Percentiles rank a stretch among this genome's conserved stretches.
Conservation (phyloP, 2,888 invertebrate species). For the Trissonchulus latispiculum region DNA sequence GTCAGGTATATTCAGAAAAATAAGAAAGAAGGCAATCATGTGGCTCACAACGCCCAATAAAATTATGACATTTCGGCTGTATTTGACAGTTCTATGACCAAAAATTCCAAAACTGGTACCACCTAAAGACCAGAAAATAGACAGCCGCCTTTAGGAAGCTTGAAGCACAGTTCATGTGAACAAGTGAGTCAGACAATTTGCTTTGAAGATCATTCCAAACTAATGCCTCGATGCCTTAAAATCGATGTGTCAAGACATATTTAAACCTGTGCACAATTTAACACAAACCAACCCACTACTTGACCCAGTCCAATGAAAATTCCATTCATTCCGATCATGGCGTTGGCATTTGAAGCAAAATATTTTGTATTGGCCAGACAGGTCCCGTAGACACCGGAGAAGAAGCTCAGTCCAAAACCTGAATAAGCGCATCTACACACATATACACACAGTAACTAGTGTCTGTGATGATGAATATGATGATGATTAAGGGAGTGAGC, state of each 20-base stretch:
- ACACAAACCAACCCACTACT: slow-evolving; percentile 77
- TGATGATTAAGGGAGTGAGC: too few relatives aligned
- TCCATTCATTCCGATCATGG: slow-evolving; percentile 79
- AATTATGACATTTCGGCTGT: slow-evolving; percentile 82
- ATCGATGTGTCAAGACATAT: too few relatives aligned
- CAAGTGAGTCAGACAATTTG: too few relatives aligned
- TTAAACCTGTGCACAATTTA: too few relatives aligned
- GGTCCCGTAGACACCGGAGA: slow-evolving; percentile 87
- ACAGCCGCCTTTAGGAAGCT: too few relatives aligned
- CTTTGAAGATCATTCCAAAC: too few relatives aligned
- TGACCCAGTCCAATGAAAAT: slow-evolving; percentile 90
- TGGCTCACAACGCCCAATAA: slow-evolving; percentile 77
- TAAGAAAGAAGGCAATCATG: slow-evolving; percentile 66
- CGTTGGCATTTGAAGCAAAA: slow-evolving; percentile 66
- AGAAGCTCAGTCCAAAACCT: slow-evolving; percentile 87
- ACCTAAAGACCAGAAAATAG: slow-evolving; percentile 53
- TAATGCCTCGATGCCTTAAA: too few relatives aligned
- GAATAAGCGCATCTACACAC: slow-evolving; percentile 25
- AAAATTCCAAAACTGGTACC: slow-evolving; percentile 85
- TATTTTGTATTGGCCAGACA: slow-evolving; percentile 73
- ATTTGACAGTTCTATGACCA: slow-evolving; percentile 67
- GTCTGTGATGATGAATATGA: too few relatives aligned
- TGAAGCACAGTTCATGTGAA: too few relatives aligned
- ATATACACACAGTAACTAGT: too few relatives aligned
- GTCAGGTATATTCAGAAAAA: slow-evolving; percentile 77